phyloP scores from a whole-genome alignment of 2,113 vertebrate genomes.

The Motacilla alba region DNA sequence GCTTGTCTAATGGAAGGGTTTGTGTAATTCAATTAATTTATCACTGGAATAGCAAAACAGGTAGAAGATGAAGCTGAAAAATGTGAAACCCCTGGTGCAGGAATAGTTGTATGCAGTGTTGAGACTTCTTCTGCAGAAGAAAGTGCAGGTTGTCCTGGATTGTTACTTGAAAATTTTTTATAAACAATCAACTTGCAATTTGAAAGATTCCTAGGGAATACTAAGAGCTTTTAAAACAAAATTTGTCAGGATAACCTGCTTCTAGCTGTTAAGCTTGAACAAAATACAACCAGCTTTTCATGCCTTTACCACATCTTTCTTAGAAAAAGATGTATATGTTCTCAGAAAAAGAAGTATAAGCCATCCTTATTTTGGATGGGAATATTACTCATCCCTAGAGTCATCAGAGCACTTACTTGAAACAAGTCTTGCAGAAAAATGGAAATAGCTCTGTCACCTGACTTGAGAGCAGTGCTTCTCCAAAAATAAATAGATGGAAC shows the following conservation, averaged over 20 bases:
- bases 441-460: not conserved
- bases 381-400: not conserved
- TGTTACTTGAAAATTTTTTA: not conserved
- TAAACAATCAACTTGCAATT: not conserved
- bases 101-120: not conserved
- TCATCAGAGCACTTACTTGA: not conserved
- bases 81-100: not conserved
- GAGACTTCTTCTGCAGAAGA: not conserved
- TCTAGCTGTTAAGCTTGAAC: not conserved
- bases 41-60: not conserved
- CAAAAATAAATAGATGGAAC: not conserved
- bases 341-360: not conserved
- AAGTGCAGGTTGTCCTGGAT: not conserved
- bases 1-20: not conserved
- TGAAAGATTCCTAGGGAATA: not conserved
- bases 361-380: not conserved
- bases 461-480: not conserved
- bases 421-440: slow-evolving; percentile 35
- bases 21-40: not conserved
- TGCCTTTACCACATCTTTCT: not conserved
- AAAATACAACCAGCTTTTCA: not conserved
- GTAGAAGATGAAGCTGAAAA: not conserved
- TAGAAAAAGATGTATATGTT: not conserved
- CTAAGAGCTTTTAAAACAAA: not conserved
- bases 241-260: not conserved